Evolutionary conservation across 1,140 invertebrate species (phyloP), one percentile per base, ranked within the genome.

Genomic region (Nilaparvata lugens): DNA sequence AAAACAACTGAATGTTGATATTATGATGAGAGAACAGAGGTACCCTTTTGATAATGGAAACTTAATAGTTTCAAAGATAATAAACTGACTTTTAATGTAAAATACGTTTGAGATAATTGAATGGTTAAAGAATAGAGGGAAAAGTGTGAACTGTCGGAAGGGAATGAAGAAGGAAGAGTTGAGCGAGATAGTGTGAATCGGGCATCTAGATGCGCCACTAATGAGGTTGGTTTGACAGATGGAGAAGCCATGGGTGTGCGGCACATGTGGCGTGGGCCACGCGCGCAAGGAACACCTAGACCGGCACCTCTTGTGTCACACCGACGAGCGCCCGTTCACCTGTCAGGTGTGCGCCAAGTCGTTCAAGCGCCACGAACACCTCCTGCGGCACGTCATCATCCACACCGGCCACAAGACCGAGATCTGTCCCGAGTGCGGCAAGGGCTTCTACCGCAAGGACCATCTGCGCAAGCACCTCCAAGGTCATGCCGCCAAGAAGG

Each of bases 401-500:
- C 88, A 91, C 70, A 88, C 87, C 0, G 88, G 87, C 1, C 87
- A 91, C 69, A 93, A 93, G 70, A 75, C 87, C 19, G 89, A 91
- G 65, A 79, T 90, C 7, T 92, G 89, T 71, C 83, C 85, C 25
- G 88, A 91, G 66, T 92, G 89, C 66, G 86, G 87, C 51, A 92
- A 91, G 74, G 87, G 86, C 73, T 78, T 83, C 57, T 81, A 79
- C 69, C 79, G 86, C 43, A 87, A 87, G 68, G 86, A 89, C 72
- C 86, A 88, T 71, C 74, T 89, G 43, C 77, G 83, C 11, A 77
- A 77, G 56, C 75, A 65, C 45, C 14, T 48, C 6, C 52, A 58
- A 16, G 60, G 62, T 23, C 64, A 65, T 31, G 45, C 51, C 3
- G 31, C 55, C 6, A 62, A 62, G 25, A 52, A 51, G n/a, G 14